Percentiles rank a stretch among this genome's conserved stretches.
These are phyloP conservation scores for Nymphalis polychloros DNA, from an alignment of 2,888 invertebrate genomes.

Conservation along the genomic window DNA sequence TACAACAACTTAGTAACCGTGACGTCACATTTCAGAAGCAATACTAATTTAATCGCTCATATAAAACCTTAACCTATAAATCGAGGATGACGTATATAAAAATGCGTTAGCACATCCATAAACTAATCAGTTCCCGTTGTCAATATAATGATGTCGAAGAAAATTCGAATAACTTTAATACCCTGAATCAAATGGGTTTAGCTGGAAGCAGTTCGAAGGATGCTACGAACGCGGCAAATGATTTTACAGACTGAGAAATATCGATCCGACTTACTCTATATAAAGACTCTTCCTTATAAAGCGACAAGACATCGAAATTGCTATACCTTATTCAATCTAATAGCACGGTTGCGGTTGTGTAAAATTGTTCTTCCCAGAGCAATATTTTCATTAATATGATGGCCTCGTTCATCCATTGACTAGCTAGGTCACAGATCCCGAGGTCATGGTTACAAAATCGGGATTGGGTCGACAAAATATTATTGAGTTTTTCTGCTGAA, in stretches of 20 bases:
- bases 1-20: too few relatives aligned
- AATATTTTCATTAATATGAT: too few relatives aligned
- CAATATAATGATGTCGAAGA: conserved; percentile 4
- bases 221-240: conserved; percentile 1
- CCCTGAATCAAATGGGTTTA: conserved; percentile 16
- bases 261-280: neutral
- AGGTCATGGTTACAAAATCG: too few relatives aligned
- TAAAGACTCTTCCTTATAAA: neutral
- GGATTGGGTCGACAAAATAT: too few relatives aligned
- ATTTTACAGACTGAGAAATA: conserved; percentile 7
- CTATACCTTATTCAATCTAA: neutral
- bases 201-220: conserved; percentile 3
- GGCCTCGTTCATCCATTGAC: too few relatives aligned
- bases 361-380: too few relatives aligned
- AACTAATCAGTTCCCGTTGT: conserved; percentile 6
- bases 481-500: too few relatives aligned
- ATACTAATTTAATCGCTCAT: neutral
- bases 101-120: neutral
- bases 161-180: conserved; percentile 9
- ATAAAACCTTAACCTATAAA: too few relatives aligned
- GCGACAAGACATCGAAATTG: neutral
- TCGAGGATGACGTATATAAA: neutral
- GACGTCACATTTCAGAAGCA: too few relatives aligned
- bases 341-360: neutral
- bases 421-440: too few relatives aligned